Conservation (phyloP, 2,888 invertebrate species). For the Spilarctia lutea region DNA sequence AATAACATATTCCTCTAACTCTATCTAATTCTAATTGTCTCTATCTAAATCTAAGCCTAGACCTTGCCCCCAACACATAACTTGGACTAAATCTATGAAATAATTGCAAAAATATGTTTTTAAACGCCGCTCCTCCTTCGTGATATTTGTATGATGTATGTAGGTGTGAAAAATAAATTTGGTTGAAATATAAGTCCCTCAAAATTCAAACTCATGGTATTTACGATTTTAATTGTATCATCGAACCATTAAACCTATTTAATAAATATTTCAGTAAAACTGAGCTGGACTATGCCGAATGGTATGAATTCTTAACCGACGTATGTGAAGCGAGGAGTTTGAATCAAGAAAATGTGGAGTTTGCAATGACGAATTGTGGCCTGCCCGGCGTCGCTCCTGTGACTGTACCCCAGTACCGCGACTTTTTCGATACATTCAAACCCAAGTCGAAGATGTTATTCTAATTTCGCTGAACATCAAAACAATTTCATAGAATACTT, state of each 20-base stretch:
- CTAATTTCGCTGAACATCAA: neutral
- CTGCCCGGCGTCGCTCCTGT: conserved; percentile 56
- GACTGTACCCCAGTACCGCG: conserved; percentile 58
- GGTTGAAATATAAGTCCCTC: too few relatives aligned
- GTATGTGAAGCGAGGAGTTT: conserved; percentile 50
- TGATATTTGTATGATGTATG: too few relatives aligned
- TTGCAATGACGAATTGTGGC: conserved; percentile 59
- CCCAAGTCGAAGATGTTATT: conserved; percentile 48
- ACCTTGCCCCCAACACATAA: too few relatives aligned
- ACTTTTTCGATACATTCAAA: conserved; percentile 61
- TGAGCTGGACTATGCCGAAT: conserved; percentile 58
- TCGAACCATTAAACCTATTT: neutral
- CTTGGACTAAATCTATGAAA: too few relatives aligned
- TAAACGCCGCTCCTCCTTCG: too few relatives aligned
- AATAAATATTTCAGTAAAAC: conserved; percentile 56
- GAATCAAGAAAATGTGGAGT: conserved; percentile 48
- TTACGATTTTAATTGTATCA: neutral
- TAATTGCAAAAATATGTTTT: too few relatives aligned
- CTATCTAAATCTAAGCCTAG: too few relatives aligned
- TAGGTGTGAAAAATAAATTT: too few relatives aligned
- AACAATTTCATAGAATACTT: too few relatives aligned
- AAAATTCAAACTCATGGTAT: neutral
- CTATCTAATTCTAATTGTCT: too few relatives aligned
- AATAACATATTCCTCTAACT: too few relatives aligned
- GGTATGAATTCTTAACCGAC: conserved; percentile 58